Evolutionary conservation across 1,140 invertebrate species (phyloP).

Genomic region (Achatina immaculata): DNA sequence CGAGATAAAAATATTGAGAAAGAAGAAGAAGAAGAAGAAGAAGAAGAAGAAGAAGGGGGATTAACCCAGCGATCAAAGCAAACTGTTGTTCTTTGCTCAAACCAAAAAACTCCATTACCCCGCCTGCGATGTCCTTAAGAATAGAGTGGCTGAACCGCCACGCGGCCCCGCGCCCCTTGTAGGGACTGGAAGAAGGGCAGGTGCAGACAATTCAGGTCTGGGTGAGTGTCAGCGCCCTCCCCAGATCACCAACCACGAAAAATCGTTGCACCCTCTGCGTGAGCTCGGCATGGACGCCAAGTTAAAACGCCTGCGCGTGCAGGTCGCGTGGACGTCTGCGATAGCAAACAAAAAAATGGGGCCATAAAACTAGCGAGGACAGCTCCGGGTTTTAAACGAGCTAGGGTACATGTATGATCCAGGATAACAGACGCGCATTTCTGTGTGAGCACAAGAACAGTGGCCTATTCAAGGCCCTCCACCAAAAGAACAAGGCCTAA

Average conservation of each 20-base stretch:
- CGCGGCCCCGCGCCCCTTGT: no score
- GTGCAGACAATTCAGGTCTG: not conserved
- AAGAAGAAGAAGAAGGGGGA: no score
- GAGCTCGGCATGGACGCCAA: not conserved
- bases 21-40: no score
- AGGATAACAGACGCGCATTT: not conserved
- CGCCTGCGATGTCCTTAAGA: not conserved
- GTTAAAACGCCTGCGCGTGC: not conserved
- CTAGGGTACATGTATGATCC: not conserved
- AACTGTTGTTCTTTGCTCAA: not conserved
- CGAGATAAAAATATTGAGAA: no score
- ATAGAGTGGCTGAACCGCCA: not conserved
- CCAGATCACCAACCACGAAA: not conserved
- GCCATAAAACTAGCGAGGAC: not conserved
- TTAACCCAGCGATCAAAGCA: no score
- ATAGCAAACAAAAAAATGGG: not conserved
- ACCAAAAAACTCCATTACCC: not conserved
- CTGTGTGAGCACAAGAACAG: not conserved
- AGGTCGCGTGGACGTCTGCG: not conserved
- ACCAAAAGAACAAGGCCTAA: not conserved
- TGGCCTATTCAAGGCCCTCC: not conserved
- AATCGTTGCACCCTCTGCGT: not conserved
- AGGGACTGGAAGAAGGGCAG: not conserved
- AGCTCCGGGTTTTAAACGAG: not conserved
- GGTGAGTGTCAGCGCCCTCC: not conserved